Evolutionary conservation across 1,140 invertebrate species (phyloP).

Genomic region (Leptinotarsa lineolata): DNA sequence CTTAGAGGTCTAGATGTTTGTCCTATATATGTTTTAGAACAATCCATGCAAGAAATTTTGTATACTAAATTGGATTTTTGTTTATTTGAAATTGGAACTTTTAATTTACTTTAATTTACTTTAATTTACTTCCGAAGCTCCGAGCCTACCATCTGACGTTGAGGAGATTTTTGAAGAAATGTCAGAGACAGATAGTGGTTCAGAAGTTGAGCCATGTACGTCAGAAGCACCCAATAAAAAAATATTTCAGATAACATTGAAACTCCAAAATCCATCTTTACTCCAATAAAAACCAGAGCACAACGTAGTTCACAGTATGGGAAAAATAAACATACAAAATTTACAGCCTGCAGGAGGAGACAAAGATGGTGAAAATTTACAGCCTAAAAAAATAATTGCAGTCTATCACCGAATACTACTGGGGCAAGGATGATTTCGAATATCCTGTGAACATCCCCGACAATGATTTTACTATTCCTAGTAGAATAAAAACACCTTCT

Average conservation of each 20-base stretch:
- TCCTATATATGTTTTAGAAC: too few relatives aligned
- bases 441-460: conserved; percentile 5
- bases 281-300: background rate
- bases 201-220: background rate
- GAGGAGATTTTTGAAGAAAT: background rate
- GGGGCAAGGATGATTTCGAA: conserved; percentile 5
- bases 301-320: conserved; percentile 5
- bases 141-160: background rate
- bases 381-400: background rate
- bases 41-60: too few relatives aligned
- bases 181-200: background rate
- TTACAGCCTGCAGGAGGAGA: background rate
- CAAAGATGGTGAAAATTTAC: background rate
- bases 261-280: background rate
- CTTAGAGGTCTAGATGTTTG: too few relatives aligned
- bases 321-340: background rate
- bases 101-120: too few relatives aligned
- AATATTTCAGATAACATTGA: background rate
- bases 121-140: conserved; percentile 2
- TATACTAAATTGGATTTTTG: too few relatives aligned
- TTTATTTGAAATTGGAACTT: too few relatives aligned
- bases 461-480: conserved; percentile 4
- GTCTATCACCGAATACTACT: background rate
- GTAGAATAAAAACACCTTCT: background rate
- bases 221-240: background rate